Evolutionary conservation across 2,888 invertebrate genomes (phyloP), one percentile per base, ranked within the genome.

Genomic region (Limnephilus auricula): DNA sequence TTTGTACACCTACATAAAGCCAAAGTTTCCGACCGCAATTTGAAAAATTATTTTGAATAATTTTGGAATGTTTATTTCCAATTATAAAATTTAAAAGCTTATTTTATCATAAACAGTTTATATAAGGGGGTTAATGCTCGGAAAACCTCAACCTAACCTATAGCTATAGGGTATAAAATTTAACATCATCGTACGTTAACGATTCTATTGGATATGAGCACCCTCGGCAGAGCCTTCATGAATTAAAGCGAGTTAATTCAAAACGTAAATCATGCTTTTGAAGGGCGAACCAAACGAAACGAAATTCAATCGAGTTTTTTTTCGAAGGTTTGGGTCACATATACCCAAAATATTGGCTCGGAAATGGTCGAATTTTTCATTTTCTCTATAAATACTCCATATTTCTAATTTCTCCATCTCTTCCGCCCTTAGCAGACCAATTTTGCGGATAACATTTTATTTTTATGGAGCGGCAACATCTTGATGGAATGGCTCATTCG

Each of bases 371-470:
- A 86, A 86, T 86, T 86, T 86, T 86, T 86, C 86, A 86, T 86
- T 86, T 86, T 86, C 50, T 86, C 86, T 86, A 86, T 86, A 86
- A 86, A 86, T 86, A 86, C 32, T 50, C 86, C 86, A 86, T 86
- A 86, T 86, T 86, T 86, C 65, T 86, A 86, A 86, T 86, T 86
- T 86, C 79, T n/a, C 34, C 82, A 32, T 25, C 78, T 45, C 50
- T 50, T 65, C 45, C 90, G n/a, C 78, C 91, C 89, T 80, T 34
- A 82, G 50, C 78, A 37, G 91, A 82, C 92, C 92, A 92, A 92
- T 92, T 92, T 92, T 92, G 92, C 92, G 92, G 92, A 92, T 92
- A 92, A 91, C 92, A 92, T 92, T 92, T 92, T 92, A 92, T 90
- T 92, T 92, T 92, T 92, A 92, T 92, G 91, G 89, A 65, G 45